Base-by-base conservation (phyloP, 35 echinoderm and acorn worm genomes). In the Apostichopus japonicus region DNA sequence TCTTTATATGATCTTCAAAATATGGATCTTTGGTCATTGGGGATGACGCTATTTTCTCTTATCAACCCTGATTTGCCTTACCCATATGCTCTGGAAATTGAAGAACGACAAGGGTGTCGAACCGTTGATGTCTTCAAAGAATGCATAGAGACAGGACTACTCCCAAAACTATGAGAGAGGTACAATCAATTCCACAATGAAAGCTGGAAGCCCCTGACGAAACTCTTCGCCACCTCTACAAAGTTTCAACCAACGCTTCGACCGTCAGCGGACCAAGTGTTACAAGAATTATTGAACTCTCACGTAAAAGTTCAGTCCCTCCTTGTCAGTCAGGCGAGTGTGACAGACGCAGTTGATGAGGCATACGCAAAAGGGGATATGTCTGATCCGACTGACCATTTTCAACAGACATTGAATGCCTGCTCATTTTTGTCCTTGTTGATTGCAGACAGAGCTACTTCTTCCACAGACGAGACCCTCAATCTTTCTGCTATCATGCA, bases 1-100 rank as follows among this genome's bases (percentile, higher is more conserved):
- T 6, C 17, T 13, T 79, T 79, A 0, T 6, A 33, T 79, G 77
- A 79, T 52, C 77, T 79, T 79, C 77, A 25, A 79, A 79, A 52
- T 11, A 79, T 79, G 77, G 77, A 79, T 27, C 21, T 79, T 13
- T 79, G 77, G 77, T 79, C 77, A 79, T 79, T 79, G 52, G 77
- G 27, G 10, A 24, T 79, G 77, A 79, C 77, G 10, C 5, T 79
- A 52, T 79, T 79, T 24, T 23, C 25, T 5, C 27, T 79, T 79
- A 52, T 79, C 24, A 79, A 79, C 77, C 77, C 77, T 24, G 77
- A 79, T 79, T 11, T 52, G 23, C 21, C n/a, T 52, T 79, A 24
- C 10, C 77, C 77, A 52, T 79, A 79, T 24, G 52, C 11, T 79
- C 5, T 27, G 5, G 77, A 79, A 79, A 79, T 79, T 52, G 52